Conservation (phyloP, 2,888 invertebrate genomes). For the Diachrysia chrysitis region DNA sequence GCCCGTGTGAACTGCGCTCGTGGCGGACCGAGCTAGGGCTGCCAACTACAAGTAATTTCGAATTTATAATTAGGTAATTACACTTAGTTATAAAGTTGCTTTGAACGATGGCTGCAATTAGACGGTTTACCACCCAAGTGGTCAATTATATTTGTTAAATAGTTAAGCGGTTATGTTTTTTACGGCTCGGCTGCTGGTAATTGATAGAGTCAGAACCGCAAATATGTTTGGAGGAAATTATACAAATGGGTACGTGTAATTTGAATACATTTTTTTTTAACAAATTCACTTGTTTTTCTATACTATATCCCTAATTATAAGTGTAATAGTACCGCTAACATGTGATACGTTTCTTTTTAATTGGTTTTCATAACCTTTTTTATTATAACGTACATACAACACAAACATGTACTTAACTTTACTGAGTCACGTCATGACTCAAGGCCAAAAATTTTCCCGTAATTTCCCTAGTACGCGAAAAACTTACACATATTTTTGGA, state of each 20-base stretch:
- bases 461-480: conserved; percentile 3
- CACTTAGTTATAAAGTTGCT: not conserved
- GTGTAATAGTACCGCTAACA: no score
- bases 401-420: not conserved
- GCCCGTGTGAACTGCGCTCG: conserved; percentile 63
- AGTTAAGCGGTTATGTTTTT: not conserved
- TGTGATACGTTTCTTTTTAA: not conserved
- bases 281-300: not conserved
- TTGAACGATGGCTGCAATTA: not conserved
- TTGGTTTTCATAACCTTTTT: not conserved
- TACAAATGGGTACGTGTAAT: not conserved
- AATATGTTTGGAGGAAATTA: not conserved
- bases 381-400: not conserved
- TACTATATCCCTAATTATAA: not conserved
- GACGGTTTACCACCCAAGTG: not conserved
- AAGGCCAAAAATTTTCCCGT: conserved; percentile 9
- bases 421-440: conserved; percentile 10
- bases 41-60: conserved; percentile 7
- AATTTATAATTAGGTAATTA: conserved; percentile 18
- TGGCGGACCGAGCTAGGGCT: conserved; percentile 54
- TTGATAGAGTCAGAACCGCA: not conserved
- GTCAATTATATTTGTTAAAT: not conserved
- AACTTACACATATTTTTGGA: conserved; percentile 5
- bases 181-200: not conserved
- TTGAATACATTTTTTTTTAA: not conserved